These are phyloP conservation scores for Tauraco hartlaubi DNA, from an alignment of 2,797 vertebrate genomes.

Conservation along the genomic window DNA sequence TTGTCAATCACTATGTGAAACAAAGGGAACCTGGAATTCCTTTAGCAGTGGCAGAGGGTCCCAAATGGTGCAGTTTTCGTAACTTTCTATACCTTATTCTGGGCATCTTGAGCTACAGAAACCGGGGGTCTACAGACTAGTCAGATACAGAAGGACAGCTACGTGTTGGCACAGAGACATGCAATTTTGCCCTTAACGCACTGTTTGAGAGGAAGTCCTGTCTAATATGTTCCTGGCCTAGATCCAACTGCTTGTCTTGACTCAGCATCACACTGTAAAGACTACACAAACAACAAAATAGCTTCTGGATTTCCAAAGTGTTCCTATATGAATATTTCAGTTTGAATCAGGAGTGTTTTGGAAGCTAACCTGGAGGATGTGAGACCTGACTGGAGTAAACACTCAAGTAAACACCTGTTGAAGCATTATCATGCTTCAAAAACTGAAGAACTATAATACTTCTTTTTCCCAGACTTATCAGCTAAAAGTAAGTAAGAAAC, in stretches of 20 bases:
- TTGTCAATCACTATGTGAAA: background rate
- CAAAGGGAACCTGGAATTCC: background rate
- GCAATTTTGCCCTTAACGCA: background rate
- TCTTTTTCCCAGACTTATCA: background rate
- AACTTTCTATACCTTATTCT: background rate
- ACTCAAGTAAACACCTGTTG: background rate
- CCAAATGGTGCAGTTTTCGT: background rate
- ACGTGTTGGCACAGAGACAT: background rate
- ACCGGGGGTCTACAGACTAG: background rate
- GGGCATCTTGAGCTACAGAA: background rate
- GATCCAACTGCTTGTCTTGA: background rate
- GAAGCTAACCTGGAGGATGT: background rate
- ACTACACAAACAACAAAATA: background rate
- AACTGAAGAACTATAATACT: background rate
- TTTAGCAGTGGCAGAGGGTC: background rate
- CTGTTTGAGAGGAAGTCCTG: background rate
- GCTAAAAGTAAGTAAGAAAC: background rate
- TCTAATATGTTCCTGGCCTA: background rate
- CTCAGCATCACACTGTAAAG: background rate
- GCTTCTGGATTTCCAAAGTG: background rate
- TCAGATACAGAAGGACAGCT: background rate
- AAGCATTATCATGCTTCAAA: background rate
- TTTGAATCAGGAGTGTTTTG: background rate
- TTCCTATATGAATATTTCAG: background rate
- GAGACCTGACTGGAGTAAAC: background rate